A percentile compares a stretch with the other conserved stretches of the same genome.
These are phyloP conservation scores for Cordilura impudica DNA, from an alignment of 2,888 invertebrate genomes.

Conservation along the genomic window DNA sequence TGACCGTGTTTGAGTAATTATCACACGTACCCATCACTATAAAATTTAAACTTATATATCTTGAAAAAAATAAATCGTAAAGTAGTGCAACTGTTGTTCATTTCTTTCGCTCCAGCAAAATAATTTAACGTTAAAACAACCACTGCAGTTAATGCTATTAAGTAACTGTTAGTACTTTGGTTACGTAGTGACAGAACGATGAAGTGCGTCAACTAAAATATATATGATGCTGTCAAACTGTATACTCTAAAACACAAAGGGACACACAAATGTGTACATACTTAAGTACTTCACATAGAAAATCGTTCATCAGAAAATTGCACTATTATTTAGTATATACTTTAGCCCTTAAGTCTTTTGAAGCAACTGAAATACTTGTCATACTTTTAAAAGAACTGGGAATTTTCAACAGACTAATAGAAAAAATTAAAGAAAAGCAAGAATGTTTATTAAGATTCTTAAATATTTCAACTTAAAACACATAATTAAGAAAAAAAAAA, in stretches of 20 bases:
- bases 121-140: too few species aligned
- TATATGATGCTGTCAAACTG: not conserved
- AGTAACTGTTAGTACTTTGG: not conserved
- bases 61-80: too few species aligned
- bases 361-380: constrained; percentile 2
- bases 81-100: too few species aligned
- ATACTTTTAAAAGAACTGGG: not conserved
- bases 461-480: too few species aligned
- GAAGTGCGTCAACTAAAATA: constrained; percentile 29
- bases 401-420: not conserved
- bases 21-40: too few species aligned
- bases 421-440: not conserved
- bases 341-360: not conserved
- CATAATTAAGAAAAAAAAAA: too few species aligned
- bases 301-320: too few species aligned
- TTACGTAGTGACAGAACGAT: constrained; percentile 24
- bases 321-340: not conserved
- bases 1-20: too few species aligned
- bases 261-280: not conserved
- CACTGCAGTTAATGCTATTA: too few species aligned
- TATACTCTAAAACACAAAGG: not conserved
- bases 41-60: too few species aligned
- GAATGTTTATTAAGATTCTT: not conserved
- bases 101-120: too few species aligned
- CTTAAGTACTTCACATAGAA: not conserved